Evolutionary conservation across 2,797 vertebrate genomes (phyloP).

Genomic region (Hapalemur alaotrensis): DNA sequence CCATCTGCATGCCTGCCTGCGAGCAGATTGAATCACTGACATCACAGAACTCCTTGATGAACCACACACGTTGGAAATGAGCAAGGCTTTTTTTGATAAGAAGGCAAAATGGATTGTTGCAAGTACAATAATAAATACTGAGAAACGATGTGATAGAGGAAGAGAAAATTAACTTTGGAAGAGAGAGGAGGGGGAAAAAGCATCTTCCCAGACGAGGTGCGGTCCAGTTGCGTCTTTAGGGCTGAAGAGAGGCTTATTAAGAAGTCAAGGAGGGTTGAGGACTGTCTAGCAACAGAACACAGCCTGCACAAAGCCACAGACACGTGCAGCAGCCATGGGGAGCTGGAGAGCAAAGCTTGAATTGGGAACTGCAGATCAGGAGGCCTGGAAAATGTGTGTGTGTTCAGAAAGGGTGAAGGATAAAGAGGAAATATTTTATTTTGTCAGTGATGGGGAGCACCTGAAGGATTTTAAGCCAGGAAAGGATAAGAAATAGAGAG

Average conservation of each 20-base stretch:
- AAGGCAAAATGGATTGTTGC: not conserved
- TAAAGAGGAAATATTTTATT: not conserved
- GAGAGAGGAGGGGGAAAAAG: not conserved
- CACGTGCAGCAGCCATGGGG: accelerated
- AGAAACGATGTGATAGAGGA: not conserved
- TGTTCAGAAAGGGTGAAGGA: not conserved
- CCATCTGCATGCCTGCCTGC: not conserved
- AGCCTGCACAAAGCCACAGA: not conserved
- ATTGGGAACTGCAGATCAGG: not conserved
- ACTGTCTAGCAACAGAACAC: not conserved
- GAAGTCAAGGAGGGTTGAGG: not conserved
- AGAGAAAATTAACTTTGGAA: not conserved
- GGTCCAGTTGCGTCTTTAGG: not conserved
- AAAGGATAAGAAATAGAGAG: not conserved
- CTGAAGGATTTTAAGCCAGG: not conserved
- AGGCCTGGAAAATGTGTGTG: not conserved
- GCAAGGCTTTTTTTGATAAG: not conserved
- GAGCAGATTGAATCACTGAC: not conserved
- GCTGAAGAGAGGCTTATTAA: not conserved
- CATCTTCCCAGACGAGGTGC: not conserved
- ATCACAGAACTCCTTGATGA: not conserved
- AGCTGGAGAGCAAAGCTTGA: not conserved
- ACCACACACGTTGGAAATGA: not conserved
- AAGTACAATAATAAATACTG: not conserved
- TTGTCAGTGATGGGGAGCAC: not conserved